A percentile compares a stretch with the other conserved stretches of the same genome.
phyloP scores from a whole-genome alignment of 2,888 invertebrate species.

The Phorcus lineatus region DNA sequence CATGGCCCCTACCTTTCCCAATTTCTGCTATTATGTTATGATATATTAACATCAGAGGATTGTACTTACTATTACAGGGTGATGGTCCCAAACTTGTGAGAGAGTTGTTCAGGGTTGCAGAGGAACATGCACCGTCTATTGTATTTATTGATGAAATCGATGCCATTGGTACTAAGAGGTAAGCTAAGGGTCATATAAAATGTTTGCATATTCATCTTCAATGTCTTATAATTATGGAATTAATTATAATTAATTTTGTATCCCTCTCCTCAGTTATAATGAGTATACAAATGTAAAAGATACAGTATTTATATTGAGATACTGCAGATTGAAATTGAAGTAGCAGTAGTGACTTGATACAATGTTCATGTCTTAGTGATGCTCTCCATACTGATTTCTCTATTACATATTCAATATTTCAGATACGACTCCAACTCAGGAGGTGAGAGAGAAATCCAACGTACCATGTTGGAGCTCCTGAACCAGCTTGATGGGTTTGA shows the following conservation, averaged over 20 bases:
- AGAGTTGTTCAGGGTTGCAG: constrained; percentile 98
- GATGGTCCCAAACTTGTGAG: constrained; percentile 99
- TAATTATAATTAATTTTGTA: neutral
- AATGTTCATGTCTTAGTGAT: too few species aligned
- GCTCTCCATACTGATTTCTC: too few species aligned
- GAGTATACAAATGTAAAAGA: too few species aligned
- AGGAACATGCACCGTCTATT: constrained; percentile 99
- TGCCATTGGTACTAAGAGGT: constrained; percentile 95
- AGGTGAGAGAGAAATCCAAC: constrained; percentile 98
- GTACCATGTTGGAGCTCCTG: constrained; percentile 98
- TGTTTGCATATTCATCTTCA: too few species aligned
- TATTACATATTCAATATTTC: neutral
- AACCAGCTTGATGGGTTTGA: constrained; percentile 99
- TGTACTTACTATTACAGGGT: constrained; percentile 79
- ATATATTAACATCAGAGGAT: too few species aligned
- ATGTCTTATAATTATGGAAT: neutral
- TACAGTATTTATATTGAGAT: too few species aligned
- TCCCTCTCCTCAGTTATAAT: too few species aligned
- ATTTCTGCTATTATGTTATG: too few species aligned
- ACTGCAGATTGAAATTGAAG: neutral
- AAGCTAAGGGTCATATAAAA: neutral
- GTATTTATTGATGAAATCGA: constrained; percentile 99
- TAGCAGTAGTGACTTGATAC: too few species aligned
- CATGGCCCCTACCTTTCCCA: too few species aligned
- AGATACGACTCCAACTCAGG: constrained; percentile 99